Conservation (phyloP, 1,140 invertebrate genomes). For the Mercenaria mercenaria region DNA sequence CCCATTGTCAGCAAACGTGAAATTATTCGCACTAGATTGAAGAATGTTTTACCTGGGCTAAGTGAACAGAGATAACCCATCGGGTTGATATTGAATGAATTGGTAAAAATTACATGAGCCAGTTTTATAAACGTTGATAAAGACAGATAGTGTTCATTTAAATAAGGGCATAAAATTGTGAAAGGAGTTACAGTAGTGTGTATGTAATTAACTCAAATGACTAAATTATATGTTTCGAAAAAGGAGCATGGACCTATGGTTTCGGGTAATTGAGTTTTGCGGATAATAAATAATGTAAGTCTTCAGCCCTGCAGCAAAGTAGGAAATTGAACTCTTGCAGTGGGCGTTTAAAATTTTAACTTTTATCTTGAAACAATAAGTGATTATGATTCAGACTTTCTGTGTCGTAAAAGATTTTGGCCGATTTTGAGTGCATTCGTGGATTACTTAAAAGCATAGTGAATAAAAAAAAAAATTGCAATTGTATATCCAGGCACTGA, state of each 20-base stretch:
- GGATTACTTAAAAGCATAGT: not conserved
- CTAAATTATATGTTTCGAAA: slow-evolving; percentile 30
- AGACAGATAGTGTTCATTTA: slow-evolving; percentile 22
- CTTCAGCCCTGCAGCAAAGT: not conserved
- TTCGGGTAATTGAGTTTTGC: slow-evolving; percentile 15
- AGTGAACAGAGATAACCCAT: not conserved
- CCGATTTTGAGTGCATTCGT: not conserved
- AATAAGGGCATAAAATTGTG: not conserved
- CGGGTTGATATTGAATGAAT: not conserved
- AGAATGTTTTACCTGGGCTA: slow-evolving; percentile 32
- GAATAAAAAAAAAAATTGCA: not conserved
- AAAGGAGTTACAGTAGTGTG: not conserved
- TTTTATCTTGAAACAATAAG: slow-evolving; percentile 17
- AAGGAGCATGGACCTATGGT: not conserved
- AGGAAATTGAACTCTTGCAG: not conserved
- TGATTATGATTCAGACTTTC: not conserved
- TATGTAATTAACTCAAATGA: slow-evolving; percentile 31
- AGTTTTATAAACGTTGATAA: not conserved
- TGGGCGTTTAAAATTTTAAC: not conserved
- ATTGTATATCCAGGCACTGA: slow-evolving; percentile 4
- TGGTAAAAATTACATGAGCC: not conserved
- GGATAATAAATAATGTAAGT: not conserved
- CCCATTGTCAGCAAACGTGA: slow-evolving; percentile 43
- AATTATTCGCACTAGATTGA: slow-evolving; percentile 46
- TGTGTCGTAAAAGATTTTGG: not conserved